Evolutionary conservation across 2,113 vertebrate species (phyloP).

Genomic region (Fukomys damarensis): DNA sequence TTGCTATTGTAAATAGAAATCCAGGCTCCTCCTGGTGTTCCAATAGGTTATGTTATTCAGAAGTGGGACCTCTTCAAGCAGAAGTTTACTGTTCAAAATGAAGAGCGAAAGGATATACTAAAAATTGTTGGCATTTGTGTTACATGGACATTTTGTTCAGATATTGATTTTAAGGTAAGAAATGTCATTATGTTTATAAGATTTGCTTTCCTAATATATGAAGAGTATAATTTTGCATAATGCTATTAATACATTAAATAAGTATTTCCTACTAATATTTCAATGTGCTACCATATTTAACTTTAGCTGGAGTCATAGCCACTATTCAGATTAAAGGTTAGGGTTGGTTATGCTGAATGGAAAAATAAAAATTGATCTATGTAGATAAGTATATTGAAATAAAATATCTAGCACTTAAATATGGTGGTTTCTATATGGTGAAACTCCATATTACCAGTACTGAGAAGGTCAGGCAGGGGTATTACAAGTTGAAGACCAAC

Average conservation of each 20-base stretch:
- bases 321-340: not conserved
- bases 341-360: not conserved
- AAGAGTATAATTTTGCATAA: not conserved
- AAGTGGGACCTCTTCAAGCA: constrained; percentile 93
- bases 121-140: constrained; percentile 93
- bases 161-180: constrained; percentile 94
- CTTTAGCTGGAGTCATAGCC: not conserved
- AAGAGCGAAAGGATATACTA: constrained; percentile 88
- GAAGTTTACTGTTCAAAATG: constrained; percentile 92
- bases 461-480: not conserved
- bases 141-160: constrained; percentile 91
- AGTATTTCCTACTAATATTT: not conserved
- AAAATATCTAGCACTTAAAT: not conserved
- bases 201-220: not conserved
- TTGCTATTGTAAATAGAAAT: constrained; percentile 91
- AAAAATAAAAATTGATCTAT: not conserved
- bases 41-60: constrained; percentile 92
- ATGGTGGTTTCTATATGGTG: not conserved
- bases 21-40: constrained; percentile 92
- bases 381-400: not conserved
- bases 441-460: not conserved
- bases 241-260: not conserved
- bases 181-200: not conserved
- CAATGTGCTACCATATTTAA: not conserved
- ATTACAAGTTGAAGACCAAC: not conserved